phyloP scores from a whole-genome alignment of 2,113 vertebrate species.

The Alligator mississippiensis region DNA sequence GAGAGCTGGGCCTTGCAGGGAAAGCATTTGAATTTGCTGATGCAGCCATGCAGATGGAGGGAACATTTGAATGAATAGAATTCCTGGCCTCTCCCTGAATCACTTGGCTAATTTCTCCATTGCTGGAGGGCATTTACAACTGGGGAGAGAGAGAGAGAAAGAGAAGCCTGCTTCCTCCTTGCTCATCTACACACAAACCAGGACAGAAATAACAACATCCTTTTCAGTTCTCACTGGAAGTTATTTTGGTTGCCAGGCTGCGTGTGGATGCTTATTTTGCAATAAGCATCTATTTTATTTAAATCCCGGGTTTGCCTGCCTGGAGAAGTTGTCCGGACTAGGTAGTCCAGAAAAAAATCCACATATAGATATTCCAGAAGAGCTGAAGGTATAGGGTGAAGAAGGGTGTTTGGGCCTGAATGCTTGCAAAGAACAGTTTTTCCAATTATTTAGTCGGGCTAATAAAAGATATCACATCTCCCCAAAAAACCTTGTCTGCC shows the following conservation, averaged over 20 bases:
- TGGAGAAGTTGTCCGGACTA: not conserved
- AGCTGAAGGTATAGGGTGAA: not conserved
- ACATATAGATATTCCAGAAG: not conserved
- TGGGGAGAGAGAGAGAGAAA: not conserved
- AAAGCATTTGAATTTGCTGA: not conserved
- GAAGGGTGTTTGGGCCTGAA: too few species aligned
- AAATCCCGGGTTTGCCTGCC: not conserved
- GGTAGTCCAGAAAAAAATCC: not conserved
- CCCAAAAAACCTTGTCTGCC: too few species aligned
- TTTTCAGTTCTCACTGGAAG: rapidly evolving
- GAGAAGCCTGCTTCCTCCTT: not conserved
- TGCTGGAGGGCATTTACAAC: not conserved
- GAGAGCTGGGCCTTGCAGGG: not conserved
- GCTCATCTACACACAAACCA: rapidly evolving
- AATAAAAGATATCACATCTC: too few species aligned
- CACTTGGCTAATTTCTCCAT: rapidly evolving
- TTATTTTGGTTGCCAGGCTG: not conserved
- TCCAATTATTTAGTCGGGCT: too few species aligned
- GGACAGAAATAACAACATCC: not conserved
- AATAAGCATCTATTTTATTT: not conserved
- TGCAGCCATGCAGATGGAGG: not conserved
- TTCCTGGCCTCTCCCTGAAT: not conserved
- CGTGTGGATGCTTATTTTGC: not conserved
- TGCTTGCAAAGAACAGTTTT: too few species aligned
- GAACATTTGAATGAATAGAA: not conserved